Percentiles rank a stretch among this genome's conserved stretches.
Conservation (phyloP, 2,113 vertebrate genomes). For the Glaucidium brasilianum region DNA sequence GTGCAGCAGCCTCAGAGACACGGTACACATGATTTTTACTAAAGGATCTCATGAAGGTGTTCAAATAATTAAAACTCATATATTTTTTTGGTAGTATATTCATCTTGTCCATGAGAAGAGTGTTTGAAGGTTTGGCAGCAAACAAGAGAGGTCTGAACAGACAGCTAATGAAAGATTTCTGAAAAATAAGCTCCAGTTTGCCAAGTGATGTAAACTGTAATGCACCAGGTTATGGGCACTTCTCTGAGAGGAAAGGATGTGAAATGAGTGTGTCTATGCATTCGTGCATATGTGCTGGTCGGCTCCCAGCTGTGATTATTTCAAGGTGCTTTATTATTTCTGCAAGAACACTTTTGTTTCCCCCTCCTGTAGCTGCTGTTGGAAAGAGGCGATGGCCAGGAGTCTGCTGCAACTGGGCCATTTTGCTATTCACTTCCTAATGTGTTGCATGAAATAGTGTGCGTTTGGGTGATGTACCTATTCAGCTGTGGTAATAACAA, state of each 20-base stretch:
- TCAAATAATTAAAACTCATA: background rate
- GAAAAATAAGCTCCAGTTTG: background rate
- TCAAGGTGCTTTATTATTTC: background rate
- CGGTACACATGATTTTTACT: background rate
- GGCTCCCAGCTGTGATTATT: background rate
- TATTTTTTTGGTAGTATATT: background rate
- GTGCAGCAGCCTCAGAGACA: background rate
- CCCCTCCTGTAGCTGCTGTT: background rate
- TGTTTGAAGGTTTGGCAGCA: background rate
- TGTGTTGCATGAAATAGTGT: background rate
- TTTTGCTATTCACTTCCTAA: rapidly evolving
- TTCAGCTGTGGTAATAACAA: background rate
- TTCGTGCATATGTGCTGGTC: rapidly evolving
- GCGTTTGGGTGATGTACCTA: background rate
- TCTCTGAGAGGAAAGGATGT: background rate
- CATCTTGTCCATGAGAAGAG: background rate
- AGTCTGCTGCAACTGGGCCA: background rate
- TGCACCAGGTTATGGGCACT: background rate
- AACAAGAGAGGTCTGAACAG: background rate
- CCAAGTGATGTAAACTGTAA: background rate
- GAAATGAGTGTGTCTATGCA: rapidly evolving
- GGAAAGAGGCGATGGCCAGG: background rate
- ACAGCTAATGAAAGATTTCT: background rate
- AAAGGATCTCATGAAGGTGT: background rate
- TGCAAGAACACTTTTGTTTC: background rate